Evolutionary conservation across 2,113 vertebrate genomes (phyloP), one percentile per base, ranked within the genome.

Genomic region (Phyllostomus discolor): DNA sequence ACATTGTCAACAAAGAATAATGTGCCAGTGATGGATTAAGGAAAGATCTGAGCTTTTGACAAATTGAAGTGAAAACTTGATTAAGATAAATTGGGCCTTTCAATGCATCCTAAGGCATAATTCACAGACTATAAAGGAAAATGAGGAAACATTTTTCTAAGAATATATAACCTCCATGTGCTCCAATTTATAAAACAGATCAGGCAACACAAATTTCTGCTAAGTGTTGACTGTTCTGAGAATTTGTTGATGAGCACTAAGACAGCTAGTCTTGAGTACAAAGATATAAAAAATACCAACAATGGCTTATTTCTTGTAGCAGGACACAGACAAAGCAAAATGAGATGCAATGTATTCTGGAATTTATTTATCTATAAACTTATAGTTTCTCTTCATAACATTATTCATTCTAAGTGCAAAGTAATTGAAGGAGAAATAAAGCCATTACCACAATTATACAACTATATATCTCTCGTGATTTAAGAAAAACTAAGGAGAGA

Each of bases 71-170:
- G 35, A 93, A 94, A 95, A 4, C 7, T 24, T 54, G 20, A 62
- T 73, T 88, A 86, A 95, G 73, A 94, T 76, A 97, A 89, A 95
- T 48, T 41, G n/a, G 41, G 14, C 15, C 22, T 83, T 91, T 78
- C 38, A 38, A 26, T 35, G 28, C 3, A 64, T 6, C 1, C 10
- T 38, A 78, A 86, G 72, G 38, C 28, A 79, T 69, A 92, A 92
- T 57, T 93, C 67, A 54, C 17, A 72, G 22, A 19, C 16, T 66
- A 35, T 76, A 52, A 64, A 86, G 24, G 31, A 70, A 89, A 91
- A 78, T 14, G 19, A 88, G n/a, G 7, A 83, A 92, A 38, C 0
- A 0, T 43, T 92, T 84, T 83, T 70, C 79, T 78, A n/a, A 80
- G 38, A 95, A 59, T 78, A 84, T 70, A 35, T 50, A 72, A 59